Conservation (phyloP, 23 tunicate genomes). For the Trididemnum nubilum region DNA sequence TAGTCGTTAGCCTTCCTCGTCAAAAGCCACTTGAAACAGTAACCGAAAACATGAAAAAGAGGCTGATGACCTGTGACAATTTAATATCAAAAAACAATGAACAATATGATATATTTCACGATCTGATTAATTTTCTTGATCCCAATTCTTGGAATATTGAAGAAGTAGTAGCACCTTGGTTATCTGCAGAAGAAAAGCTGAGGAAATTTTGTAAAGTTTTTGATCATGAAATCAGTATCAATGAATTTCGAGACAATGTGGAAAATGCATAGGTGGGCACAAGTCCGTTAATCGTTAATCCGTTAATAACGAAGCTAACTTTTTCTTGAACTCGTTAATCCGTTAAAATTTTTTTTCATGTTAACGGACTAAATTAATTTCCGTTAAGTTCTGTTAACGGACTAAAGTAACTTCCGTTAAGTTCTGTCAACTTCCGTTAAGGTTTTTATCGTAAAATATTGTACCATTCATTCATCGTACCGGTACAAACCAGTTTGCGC, state of each 20-base stretch:
- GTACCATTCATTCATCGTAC: too few species aligned
- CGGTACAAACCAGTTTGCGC: too few species aligned
- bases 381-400: too few species aligned
- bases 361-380: too few species aligned
- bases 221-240: slow-evolving; percentile 33
- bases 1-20: slow-evolving; percentile 42
- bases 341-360: too few species aligned
- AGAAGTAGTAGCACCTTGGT: slow-evolving; percentile 48
- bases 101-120: slow-evolving; percentile 26
- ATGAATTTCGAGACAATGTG: slow-evolving; percentile 36
- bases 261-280: too few species aligned
- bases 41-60: slow-evolving; percentile 37
- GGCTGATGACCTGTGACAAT: slow-evolving; percentile 29
- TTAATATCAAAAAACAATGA: slow-evolving; percentile 23
- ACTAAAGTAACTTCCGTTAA: too few species aligned
- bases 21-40: slow-evolving; percentile 44
- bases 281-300: too few species aligned
- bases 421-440: too few species aligned
- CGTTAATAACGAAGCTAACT: too few species aligned
- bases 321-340: too few species aligned
- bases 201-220: slow-evolving; percentile 22
- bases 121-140: slow-evolving; percentile 40
- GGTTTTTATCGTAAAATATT: too few species aligned
- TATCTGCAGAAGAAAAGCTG: slow-evolving; percentile 50
- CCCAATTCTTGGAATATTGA: slow-evolving; percentile 41